Evolutionary conservation across 2,797 vertebrate genomes (phyloP).

Genomic region (Clarias pachynema): DNA sequence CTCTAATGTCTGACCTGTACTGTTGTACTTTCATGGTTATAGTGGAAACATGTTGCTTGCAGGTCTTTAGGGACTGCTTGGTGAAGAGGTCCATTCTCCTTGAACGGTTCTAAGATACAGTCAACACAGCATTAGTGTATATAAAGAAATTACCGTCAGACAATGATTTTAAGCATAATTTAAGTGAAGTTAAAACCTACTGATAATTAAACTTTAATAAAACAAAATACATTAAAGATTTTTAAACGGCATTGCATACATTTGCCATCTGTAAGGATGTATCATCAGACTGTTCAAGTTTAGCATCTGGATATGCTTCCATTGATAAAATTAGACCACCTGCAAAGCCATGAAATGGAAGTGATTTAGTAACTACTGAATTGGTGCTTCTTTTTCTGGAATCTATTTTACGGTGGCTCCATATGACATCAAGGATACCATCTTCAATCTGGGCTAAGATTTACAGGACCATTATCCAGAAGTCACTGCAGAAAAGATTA

Average conservation of each 20-base stretch:
- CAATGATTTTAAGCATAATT: too few relatives aligned
- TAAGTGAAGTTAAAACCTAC: too few relatives aligned
- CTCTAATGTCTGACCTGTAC: conserved; percentile 45
- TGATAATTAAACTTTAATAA: background rate
- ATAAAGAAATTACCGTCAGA: too few relatives aligned
- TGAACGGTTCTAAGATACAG: conserved; percentile 73
- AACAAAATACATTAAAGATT: background rate
- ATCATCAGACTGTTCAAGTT: background rate
- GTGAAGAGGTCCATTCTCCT: conserved; percentile 82
- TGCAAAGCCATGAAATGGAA: background rate
- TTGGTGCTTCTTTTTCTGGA: background rate
- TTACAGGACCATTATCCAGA: background rate
- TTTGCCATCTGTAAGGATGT: background rate
- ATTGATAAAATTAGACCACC: background rate
- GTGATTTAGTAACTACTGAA: background rate
- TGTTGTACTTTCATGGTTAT: conserved; percentile 73
- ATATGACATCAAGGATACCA: background rate
- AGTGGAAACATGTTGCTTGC: conserved; percentile 79
- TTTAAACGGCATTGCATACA: background rate
- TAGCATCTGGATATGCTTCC: background rate
- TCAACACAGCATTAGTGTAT: background rate
- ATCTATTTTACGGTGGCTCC: background rate
- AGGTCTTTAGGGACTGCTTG: conserved; percentile 79
- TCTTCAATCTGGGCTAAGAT: background rate
- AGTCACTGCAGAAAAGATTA: background rate